A percentile compares a stretch with the other conserved stretches of the same genome.
Evolutionary conservation across 2,113 vertebrate genomes (phyloP).

Genomic region (Pluvialis apricaria): DNA sequence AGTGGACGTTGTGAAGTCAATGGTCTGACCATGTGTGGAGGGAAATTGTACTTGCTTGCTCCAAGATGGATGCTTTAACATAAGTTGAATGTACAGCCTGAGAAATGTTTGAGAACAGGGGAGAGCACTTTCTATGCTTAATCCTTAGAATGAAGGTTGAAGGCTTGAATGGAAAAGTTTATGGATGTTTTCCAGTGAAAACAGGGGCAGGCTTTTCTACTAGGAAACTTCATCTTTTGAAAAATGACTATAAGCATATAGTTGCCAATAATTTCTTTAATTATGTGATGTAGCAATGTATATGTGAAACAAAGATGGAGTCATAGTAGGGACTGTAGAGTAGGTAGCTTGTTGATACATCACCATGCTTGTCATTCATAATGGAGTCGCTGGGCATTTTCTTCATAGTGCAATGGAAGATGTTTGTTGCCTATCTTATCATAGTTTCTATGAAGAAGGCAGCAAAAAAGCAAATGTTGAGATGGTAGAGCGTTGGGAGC

Average conservation of each 20-base stretch:
- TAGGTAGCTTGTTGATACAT: neutral
- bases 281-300: neutral
- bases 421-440: neutral
- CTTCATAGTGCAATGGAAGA: neutral
- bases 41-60: neutral
- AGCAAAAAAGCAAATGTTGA: neutral
- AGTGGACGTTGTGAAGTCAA: neutral
- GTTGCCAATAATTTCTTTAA: neutral
- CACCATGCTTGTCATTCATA: neutral
- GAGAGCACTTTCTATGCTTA: neutral
- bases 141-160: neutral
- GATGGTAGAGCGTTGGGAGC: neutral
- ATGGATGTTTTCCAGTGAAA: neutral
- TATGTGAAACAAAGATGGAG: neutral
- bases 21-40: neutral
- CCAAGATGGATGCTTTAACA: neutral
- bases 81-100: neutral
- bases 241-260: neutral
- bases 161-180: neutral
- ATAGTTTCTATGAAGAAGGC: neutral
- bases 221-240: neutral
- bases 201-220: neutral
- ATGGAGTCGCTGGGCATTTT: neutral
- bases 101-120: neutral
- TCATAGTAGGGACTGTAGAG: neutral